Conservation (phyloP, 2,797 vertebrate species). For the Pangasius sanitwongsei region DNA sequence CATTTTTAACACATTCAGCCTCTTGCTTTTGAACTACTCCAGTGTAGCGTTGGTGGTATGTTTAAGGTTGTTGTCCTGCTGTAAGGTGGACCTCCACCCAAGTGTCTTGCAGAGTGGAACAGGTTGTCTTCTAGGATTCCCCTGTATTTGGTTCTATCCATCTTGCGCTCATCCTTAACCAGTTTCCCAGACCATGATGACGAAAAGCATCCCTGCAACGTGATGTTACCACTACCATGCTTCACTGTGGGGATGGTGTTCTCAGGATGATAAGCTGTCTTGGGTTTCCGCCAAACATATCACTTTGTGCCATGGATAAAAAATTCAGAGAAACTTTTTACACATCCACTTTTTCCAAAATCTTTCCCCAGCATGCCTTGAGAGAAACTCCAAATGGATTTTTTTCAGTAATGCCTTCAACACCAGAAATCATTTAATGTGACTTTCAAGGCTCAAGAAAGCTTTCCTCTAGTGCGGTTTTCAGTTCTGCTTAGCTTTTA, state of each 20-base stretch:
- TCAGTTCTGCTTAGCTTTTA: not conserved
- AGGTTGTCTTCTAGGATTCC: not conserved
- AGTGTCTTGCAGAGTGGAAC: not conserved
- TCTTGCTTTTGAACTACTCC: not conserved
- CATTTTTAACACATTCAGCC: not conserved
- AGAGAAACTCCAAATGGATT: constrained; percentile 1
- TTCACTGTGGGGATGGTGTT: not conserved
- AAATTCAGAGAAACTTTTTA: not conserved
- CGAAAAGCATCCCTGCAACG: not conserved
- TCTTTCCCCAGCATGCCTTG: too few relatives aligned
- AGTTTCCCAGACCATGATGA: not conserved
- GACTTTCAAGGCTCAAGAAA: not conserved
- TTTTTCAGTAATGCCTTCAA: not conserved
- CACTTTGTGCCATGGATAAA: not conserved
- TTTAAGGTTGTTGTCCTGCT: not conserved
- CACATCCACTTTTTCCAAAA: too few relatives aligned
- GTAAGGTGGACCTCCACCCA: too few relatives aligned
- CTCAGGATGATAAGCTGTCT: not conserved
- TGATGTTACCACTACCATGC: not conserved
- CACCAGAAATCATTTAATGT: not conserved
- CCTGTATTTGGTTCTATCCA: not conserved
- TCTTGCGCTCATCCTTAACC: not conserved
- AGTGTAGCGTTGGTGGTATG: not conserved
- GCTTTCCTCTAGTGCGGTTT: not conserved
- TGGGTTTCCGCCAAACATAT: too few relatives aligned